Evolutionary conservation across 1,140 invertebrate genomes (phyloP).

Genomic region (Caenorhabditis tropicalis): DNA sequence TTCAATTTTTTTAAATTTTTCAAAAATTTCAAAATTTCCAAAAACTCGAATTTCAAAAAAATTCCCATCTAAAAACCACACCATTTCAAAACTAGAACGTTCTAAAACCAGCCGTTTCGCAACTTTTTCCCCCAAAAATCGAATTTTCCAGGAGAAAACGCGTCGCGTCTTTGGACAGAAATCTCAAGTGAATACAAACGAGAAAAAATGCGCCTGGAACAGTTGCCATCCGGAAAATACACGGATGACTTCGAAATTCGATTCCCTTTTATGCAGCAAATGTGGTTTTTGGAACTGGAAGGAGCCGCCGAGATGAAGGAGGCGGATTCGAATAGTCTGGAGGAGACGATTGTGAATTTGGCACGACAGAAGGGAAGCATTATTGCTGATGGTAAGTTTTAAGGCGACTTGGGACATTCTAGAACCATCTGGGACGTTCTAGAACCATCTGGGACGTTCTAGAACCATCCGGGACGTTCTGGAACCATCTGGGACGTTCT

Average conservation of each 20-base stretch:
- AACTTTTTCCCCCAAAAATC: background rate
- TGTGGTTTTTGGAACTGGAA: slow-evolving; percentile 21
- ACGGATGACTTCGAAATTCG: slow-evolving; percentile 14
- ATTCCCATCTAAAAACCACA: no score
- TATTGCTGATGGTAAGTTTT: background rate
- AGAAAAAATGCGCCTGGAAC: background rate
- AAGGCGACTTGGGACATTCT: no score
- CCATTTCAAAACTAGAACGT: no score
- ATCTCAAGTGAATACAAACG: slow-evolving; percentile 7
- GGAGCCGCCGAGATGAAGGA: background rate
- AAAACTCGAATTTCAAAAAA: no score
- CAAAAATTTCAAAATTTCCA: no score
- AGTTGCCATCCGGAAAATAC: background rate
- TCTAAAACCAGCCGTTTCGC: no score
- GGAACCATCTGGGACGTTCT: no score
- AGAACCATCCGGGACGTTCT: no score
- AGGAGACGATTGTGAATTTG: slow-evolving; percentile 17
- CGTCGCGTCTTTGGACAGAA: background rate
- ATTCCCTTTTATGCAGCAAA: slow-evolving; percentile 23
- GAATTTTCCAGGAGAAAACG: slow-evolving; percentile 17
- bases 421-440: no score
- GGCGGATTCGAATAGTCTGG: slow-evolving; percentile 23
- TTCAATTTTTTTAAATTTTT: no score
- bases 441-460: no score
- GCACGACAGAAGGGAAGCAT: slow-evolving; percentile 14